Conservation (phyloP, 1,140 invertebrate genomes). For the Stenopsyche tienmushanensis region DNA sequence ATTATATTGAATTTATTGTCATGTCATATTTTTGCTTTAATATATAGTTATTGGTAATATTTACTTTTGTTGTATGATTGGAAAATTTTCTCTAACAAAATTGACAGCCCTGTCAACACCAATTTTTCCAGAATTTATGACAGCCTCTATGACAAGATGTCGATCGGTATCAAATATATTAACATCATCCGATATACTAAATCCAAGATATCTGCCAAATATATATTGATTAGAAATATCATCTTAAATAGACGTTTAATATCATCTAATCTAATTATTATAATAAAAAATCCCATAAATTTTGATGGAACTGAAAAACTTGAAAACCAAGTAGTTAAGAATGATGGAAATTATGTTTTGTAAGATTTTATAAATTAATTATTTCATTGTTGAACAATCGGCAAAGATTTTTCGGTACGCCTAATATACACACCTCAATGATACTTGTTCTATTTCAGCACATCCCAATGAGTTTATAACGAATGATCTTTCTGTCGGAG, state of each 20-base stretch:
- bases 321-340: too few relatives aligned
- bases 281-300: too few relatives aligned
- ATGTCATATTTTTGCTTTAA: neutral
- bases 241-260: too few relatives aligned
- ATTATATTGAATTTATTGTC: neutral
- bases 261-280: too few relatives aligned
- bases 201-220: neutral
- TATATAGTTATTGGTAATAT: neutral
- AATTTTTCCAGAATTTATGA: neutral
- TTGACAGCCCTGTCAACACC: neutral
- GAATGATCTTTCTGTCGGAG: neutral
- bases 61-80: constrained; percentile 2
- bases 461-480: neutral
- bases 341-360: too few relatives aligned
- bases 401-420: too few relatives aligned
- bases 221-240: neutral
- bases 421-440: too few relatives aligned
- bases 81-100: neutral
- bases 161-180: neutral
- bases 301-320: too few relatives aligned
- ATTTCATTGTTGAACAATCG: too few relatives aligned
- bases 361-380: too few relatives aligned
- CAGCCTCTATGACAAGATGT: neutral
- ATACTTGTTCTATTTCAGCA: too few relatives aligned
- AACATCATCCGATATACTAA: neutral